Evolutionary conservation across 2,888 invertebrate genomes (phyloP), one percentile per base, ranked within the genome.

Genomic region (Lissonota sp.): DNA sequence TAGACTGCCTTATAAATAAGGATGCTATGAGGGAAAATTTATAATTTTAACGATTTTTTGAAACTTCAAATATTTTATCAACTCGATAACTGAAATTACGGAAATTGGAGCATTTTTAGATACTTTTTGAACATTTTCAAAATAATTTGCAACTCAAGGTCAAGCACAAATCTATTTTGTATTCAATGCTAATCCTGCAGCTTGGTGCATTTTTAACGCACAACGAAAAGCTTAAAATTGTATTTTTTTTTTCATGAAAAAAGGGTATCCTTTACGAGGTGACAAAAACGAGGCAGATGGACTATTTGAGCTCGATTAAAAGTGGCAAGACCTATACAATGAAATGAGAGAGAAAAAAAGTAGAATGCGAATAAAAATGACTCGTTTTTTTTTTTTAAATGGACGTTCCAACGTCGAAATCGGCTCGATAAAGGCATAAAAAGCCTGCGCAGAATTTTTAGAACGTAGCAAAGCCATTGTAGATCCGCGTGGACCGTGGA

Each of bases 381-480:
- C 26, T 26, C 26, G 26, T 26, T 26, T 26, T 26, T 26, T 26
- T 40, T 6, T 14, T n/a, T n/a, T n/a, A n/a, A n/a, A 64, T 53
- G 49, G 14, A 8, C 60, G 46, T 14, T 64, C 16, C 12, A 42
- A 10, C 14, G 44, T 37, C 77, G 77, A 71, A 79, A 66, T 60
- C 70, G 66, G 80, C 66, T 80, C 80, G 80, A 80, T 80, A 76
- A 39, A 46, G 72, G 49, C 62, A 76, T 57, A 72, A 80, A 80
- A 80, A 70, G 76, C 80, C 76, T 80, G 80, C 80, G 80, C 80
- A 67, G 80, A 72, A 76, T 76, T 80, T 26, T 80, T 69, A 71
- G 44, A 77, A 57, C 64, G 64, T 62, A 46, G 62, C 51, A 64
- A 71, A 75, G 58, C 37, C 80, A 76, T 76, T 80, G 67, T 67